These are phyloP conservation scores for Cyanistes caeruleus DNA, from an alignment of 2,113 vertebrate species.

Conservation along the genomic window DNA sequence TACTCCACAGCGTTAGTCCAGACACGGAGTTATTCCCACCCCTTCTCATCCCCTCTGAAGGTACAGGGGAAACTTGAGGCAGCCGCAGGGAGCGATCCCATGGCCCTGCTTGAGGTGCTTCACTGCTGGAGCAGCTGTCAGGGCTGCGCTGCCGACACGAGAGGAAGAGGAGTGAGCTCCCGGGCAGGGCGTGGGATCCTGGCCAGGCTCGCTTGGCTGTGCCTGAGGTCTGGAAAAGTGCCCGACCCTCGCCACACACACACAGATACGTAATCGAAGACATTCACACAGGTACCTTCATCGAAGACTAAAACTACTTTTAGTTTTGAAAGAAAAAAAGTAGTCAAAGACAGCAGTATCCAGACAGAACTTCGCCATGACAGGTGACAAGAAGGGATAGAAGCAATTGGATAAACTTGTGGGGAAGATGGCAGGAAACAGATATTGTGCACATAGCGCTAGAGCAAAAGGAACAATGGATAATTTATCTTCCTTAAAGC, in stretches of 20 bases:
- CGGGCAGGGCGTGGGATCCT: rapidly evolving
- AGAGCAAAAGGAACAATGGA: neutral
- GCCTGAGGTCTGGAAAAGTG: neutral
- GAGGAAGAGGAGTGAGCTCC: rapidly evolving
- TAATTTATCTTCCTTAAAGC: neutral
- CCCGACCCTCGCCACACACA: neutral
- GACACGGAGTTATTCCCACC: rapidly evolving
- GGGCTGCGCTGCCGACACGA: neutral
- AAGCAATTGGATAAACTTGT: neutral
- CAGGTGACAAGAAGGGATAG: neutral
- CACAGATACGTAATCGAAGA: rapidly evolving
- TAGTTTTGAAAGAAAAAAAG: neutral
- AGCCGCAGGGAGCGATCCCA: neutral
- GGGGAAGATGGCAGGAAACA: neutral
- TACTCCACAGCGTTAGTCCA: neutral
- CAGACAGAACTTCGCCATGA: rapidly evolving
- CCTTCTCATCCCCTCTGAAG: neutral
- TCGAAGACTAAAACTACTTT: neutral
- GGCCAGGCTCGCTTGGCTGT: rapidly evolving
- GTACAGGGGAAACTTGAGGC: neutral
- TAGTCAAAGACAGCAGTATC: neutral
- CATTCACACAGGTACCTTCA: too few relatives aligned
- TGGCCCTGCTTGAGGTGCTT: neutral
- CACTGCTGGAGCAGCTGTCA: rapidly evolving
- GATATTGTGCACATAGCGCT: too few relatives aligned